phyloP scores from a whole-genome alignment of 2,888 invertebrate genomes.

The Hemaris fuciformis region DNA sequence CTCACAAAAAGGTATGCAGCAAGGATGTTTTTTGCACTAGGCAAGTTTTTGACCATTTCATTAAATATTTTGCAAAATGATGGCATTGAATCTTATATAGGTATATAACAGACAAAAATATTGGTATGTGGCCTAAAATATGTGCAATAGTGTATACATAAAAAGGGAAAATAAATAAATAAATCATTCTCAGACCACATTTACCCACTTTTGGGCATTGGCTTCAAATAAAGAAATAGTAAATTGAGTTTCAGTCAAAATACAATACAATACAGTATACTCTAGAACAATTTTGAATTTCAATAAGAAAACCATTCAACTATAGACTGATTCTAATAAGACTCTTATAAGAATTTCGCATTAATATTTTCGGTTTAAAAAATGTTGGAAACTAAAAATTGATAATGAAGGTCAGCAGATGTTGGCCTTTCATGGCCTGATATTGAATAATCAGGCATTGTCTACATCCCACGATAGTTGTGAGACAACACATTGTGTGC shows the following conservation, averaged over 20 bases:
- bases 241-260: not conserved
- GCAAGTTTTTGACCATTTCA: not conserved
- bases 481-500: not conserved
- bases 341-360: constrained; percentile 37
- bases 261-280: not conserved
- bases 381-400: constrained; percentile 22
- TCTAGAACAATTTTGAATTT: constrained; percentile 9
- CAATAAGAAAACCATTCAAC: constrained; percentile 14
- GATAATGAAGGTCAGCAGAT: constrained; percentile 40
- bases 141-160: not conserved
- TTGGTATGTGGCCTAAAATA: not conserved
- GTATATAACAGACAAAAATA: not conserved
- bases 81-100: too few species aligned
- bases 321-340: constrained; percentile 16
- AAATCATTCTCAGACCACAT: too few species aligned
- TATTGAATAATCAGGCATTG: constrained; percentile 33
- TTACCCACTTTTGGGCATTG: not conserved
- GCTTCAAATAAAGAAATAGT: not conserved
- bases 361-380: constrained; percentile 18
- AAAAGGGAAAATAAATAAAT: too few species aligned
- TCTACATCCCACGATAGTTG: constrained; percentile 4
- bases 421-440: constrained; percentile 35
- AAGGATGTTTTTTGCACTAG: not conserved
- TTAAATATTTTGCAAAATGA: too few species aligned
- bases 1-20: not conserved